A percentile compares a stretch with the other conserved stretches of the same genome.
Evolutionary conservation across 2,888 invertebrate species (phyloP).

Genomic region (Rotaria magnacalcarata): DNA sequence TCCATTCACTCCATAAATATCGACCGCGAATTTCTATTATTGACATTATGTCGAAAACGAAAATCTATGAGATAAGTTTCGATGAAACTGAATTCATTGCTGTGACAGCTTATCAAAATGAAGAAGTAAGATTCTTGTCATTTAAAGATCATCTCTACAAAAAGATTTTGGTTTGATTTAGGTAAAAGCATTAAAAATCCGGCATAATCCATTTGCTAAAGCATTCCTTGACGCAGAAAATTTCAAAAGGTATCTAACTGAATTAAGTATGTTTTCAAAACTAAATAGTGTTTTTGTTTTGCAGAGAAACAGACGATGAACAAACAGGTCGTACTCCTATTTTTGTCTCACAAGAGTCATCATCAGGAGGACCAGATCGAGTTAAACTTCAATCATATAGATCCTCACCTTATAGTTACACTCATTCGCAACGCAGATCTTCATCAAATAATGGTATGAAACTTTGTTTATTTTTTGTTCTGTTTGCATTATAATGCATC

Average conservation of each 20-base stretch:
- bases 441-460: neutral
- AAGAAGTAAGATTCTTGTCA: conserved; percentile 73
- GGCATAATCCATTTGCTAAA: conserved; percentile 95
- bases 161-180: neutral
- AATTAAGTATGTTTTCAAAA: too few relatives aligned
- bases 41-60: conserved; percentile 65
- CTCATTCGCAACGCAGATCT: neutral
- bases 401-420: neutral
- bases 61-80: conserved; percentile 80
- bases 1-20: conserved; percentile 94
- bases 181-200: conserved; percentile 73
- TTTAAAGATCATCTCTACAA: too few relatives aligned
- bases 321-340: too few relatives aligned
- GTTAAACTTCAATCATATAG: neutral
- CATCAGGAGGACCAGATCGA: neutral
- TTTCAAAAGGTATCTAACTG: neutral
- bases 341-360: neutral
- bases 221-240: conserved; percentile 77
- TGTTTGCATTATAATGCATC: too few relatives aligned
- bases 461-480: too few relatives aligned
- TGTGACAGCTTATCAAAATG: conserved; percentile 96
- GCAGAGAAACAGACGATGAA: neutral
- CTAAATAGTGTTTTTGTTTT: neutral
- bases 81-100: conserved; percentile 95
- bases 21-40: conserved; percentile 71